Evolutionary conservation across 2,797 vertebrate species (phyloP).

Genomic region (Manis javanica): DNA sequence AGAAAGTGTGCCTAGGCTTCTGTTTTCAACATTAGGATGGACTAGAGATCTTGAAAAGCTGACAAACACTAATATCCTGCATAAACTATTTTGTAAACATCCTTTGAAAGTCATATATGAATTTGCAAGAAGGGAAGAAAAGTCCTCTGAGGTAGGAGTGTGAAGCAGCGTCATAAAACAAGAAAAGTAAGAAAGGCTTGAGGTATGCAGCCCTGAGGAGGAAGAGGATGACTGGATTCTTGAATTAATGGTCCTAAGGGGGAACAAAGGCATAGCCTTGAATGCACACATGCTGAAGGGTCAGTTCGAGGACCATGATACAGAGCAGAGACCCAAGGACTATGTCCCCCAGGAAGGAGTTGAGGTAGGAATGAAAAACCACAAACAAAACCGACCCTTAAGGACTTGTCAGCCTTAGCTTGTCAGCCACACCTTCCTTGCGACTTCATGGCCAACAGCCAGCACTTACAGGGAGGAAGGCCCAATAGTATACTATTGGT

Average conservation of each 20-base stretch:
- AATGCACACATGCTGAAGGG: neutral
- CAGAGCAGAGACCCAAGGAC: neutral
- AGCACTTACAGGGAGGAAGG: neutral
- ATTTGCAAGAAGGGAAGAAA: neutral
- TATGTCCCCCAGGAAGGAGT: neutral
- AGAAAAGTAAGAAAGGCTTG: neutral
- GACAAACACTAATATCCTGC: neutral
- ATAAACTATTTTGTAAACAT: conserved; percentile 18
- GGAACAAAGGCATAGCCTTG: neutral
- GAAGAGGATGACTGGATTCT: neutral
- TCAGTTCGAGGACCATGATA: neutral
- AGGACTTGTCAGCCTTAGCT: neutral
- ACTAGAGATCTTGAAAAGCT: neutral
- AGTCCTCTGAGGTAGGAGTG: neutral
- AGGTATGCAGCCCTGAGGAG: neutral
- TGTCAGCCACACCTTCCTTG: neutral
- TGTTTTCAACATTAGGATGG: neutral
- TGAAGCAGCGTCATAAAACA: neutral
- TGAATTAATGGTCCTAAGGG: neutral
- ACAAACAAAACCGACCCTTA: neutral
- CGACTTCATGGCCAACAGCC: neutral
- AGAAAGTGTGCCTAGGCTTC: neutral
- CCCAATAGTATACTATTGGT: neutral
- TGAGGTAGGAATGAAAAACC: neutral
- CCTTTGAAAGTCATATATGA: neutral